phyloP scores from a whole-genome alignment of 2,797 vertebrate species.

The Antrozous pallidus region DNA sequence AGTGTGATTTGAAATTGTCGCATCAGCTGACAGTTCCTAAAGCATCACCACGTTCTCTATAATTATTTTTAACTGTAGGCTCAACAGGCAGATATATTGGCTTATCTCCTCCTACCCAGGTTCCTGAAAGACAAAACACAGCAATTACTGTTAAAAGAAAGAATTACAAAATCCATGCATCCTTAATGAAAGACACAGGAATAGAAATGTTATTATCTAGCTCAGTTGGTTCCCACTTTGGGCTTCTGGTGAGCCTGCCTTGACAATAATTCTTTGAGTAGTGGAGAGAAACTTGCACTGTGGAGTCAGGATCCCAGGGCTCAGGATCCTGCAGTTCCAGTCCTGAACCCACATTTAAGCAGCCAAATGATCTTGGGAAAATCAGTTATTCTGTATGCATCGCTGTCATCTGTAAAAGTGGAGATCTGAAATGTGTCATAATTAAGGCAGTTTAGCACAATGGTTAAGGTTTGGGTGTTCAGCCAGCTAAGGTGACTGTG shows the following conservation, averaged over 20 bases:
- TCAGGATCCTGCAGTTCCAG: neutral
- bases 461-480: neutral
- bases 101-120: constrained; percentile 68
- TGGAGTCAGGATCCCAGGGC: neutral
- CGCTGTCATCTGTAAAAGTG: neutral
- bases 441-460: neutral
- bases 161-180: constrained; percentile 72
- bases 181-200: constrained; percentile 69
- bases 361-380: neutral
- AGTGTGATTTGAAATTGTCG: neutral
- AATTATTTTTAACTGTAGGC: constrained; percentile 70
- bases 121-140: constrained; percentile 72
- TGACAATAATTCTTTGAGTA: constrained; percentile 32
- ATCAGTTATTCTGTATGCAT: neutral
- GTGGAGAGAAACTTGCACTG: neutral
- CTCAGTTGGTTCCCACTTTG: constrained; percentile 39
- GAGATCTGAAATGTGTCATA: neutral
- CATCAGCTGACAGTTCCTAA: constrained; percentile 33
- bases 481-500: neutral
- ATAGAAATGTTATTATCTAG: constrained; percentile 59
- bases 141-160: constrained; percentile 74
- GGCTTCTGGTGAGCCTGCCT: neutral
- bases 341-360: neutral
- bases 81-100: constrained; percentile 54
- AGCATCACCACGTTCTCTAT: constrained; percentile 41